These are phyloP conservation scores for Ivindomyrus marchei DNA, from an alignment of 2,113 vertebrate genomes.

Conservation along the genomic window DNA sequence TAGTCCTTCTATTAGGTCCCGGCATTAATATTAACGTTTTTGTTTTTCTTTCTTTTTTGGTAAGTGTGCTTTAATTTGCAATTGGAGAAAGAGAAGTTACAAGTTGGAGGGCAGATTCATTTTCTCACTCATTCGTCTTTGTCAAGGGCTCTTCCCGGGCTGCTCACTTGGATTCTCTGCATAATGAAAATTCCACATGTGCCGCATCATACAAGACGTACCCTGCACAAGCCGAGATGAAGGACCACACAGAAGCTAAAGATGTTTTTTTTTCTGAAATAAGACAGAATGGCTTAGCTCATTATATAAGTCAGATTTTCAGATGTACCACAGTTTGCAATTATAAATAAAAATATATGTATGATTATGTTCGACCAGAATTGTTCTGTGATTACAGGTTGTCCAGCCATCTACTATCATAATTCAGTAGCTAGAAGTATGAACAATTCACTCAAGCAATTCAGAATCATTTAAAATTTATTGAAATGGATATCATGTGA, in stretches of 20 bases:
- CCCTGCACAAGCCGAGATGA: not conserved
- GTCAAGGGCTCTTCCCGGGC: conserved; percentile 45
- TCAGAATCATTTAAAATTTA: not conserved
- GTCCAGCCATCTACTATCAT: not conserved
- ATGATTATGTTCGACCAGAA: not conserved
- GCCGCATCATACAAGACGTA: conserved; percentile 42
- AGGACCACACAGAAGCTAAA: not conserved
- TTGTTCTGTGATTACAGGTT: not conserved
- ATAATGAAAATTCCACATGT: conserved; percentile 61
- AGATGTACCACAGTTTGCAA: not conserved
- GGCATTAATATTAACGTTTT: not conserved
- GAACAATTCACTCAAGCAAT: not conserved
- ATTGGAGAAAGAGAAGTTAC: conserved; percentile 17
- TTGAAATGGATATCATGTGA: not conserved
- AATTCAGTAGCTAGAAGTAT: not conserved
- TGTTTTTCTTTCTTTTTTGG: not conserved
- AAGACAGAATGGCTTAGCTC: not conserved
- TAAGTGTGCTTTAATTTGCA: not conserved
- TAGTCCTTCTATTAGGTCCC: not conserved
- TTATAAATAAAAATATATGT: not conserved
- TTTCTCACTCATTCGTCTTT: conserved; percentile 46
- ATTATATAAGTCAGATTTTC: not conserved
- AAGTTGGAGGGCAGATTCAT: conserved; percentile 41
- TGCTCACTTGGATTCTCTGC: conserved; percentile 44
- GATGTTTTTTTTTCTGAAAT: not conserved